Evolutionary conservation across 2,797 vertebrate genomes (phyloP).

Genomic region (Crocodylus rhombifer): DNA sequence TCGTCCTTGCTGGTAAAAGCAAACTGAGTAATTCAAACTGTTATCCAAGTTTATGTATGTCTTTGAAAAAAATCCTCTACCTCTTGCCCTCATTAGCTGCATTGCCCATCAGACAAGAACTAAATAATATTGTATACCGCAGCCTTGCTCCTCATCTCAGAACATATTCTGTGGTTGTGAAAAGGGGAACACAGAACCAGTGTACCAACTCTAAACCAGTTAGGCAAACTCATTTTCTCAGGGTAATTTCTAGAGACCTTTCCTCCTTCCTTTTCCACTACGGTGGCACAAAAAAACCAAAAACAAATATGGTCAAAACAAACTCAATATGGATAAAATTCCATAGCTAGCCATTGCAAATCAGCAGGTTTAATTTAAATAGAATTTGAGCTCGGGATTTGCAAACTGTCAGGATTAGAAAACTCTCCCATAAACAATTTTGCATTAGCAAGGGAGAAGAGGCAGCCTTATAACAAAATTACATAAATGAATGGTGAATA

Average conservation of each 20-base stretch:
- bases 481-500: neutral
- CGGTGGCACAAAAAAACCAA: neutral
- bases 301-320: neutral
- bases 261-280: neutral
- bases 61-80: neutral
- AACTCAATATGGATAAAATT: neutral
- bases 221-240: neutral
- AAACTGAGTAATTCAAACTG: too few species aligned
- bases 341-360: neutral
- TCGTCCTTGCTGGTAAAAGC: too few species aligned
- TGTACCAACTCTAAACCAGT: neutral
- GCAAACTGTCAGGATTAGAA: neutral
- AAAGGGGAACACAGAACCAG: neutral
- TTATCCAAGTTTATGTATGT: too few species aligned
- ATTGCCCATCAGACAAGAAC: neutral
- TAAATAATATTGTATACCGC: neutral
- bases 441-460: neutral
- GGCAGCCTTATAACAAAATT: constrained; percentile 33
- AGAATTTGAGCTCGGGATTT: neutral
- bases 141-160: neutral
- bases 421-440: neutral
- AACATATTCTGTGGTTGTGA: neutral
- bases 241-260: neutral
- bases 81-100: neutral
- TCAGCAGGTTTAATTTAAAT: neutral